A percentile compares a stretch with the other conserved stretches of the same genome.
Evolutionary conservation across 2,113 vertebrate species (phyloP).

Genomic region (Phoenicopterus ruber): DNA sequence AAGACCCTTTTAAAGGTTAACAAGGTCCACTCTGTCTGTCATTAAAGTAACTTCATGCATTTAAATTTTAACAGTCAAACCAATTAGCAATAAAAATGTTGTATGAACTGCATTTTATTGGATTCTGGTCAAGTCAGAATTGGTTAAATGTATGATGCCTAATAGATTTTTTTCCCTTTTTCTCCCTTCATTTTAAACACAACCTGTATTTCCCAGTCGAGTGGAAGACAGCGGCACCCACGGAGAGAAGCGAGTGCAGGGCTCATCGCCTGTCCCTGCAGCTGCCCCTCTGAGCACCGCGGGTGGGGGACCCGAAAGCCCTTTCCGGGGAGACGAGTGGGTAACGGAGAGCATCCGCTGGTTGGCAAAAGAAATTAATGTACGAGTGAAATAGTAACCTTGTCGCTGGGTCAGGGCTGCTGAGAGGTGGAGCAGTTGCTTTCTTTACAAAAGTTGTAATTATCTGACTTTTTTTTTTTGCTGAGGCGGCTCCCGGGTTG

Average conservation of each 20-base stretch:
- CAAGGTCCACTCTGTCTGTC: slow-evolving; percentile 34
- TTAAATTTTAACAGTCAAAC: slow-evolving; percentile 66
- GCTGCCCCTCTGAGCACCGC: accelerated
- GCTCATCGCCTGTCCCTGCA: accelerated
- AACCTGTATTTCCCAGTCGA: background rate
- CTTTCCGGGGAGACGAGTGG: background rate
- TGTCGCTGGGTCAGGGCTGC: background rate
- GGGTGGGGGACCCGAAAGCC: accelerated
- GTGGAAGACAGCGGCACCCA: background rate
- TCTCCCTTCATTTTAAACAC: background rate
- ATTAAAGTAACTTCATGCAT: slow-evolving; percentile 49
- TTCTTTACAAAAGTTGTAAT: background rate
- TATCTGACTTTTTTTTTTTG: background rate
- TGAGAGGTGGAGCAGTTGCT: background rate
- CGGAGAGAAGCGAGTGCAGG: accelerated
- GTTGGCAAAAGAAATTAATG: background rate
- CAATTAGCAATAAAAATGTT: slow-evolving; percentile 66
- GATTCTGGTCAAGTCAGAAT: slow-evolving; percentile 43
- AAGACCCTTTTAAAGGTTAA: slow-evolving; percentile 42
- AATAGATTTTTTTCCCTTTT: background rate
- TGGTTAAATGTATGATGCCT: slow-evolving; percentile 1
- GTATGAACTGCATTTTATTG: slow-evolving; percentile 46
- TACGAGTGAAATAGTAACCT: background rate
- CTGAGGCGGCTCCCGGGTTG: background rate
- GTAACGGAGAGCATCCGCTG: background rate